These are phyloP conservation scores for Rhynchonycteris naso DNA, from an alignment of 2,797 vertebrate species.

Conservation along the genomic window DNA sequence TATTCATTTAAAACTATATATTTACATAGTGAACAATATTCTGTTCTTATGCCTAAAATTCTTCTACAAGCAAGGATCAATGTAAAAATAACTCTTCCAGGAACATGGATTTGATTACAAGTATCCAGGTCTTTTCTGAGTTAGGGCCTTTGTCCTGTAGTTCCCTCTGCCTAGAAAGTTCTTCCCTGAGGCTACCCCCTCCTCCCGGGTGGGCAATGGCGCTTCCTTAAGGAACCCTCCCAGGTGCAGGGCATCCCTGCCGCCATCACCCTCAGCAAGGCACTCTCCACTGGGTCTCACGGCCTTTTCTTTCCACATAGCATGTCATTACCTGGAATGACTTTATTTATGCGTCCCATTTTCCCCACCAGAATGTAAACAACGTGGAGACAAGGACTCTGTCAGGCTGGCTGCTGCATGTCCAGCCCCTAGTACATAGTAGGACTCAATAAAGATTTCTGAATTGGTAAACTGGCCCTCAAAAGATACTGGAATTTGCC, in stretches of 20 bases:
- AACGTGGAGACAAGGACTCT: neutral
- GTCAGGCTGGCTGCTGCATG: neutral
- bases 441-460: neutral
- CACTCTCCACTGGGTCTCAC: neutral
- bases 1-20: slow-evolving; percentile 46
- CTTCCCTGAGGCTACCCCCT: neutral
- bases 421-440: neutral
- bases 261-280: neutral
- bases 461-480: neutral
- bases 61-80: slow-evolving; percentile 24
- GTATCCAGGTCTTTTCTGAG: neutral
- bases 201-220: neutral
- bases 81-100: neutral
- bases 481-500: neutral
- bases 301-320: neutral
- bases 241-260: neutral
- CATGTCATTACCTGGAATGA: neutral
- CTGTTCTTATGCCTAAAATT: slow-evolving; percentile 33
- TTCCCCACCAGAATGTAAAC: neutral
- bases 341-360: neutral
- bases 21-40: slow-evolving; percentile 24
- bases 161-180: neutral
- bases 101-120: neutral
- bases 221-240: neutral
- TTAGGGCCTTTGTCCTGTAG: neutral